Evolutionary conservation across 2,797 vertebrate species (phyloP).

Genomic region (Macropodus opercularis): DNA sequence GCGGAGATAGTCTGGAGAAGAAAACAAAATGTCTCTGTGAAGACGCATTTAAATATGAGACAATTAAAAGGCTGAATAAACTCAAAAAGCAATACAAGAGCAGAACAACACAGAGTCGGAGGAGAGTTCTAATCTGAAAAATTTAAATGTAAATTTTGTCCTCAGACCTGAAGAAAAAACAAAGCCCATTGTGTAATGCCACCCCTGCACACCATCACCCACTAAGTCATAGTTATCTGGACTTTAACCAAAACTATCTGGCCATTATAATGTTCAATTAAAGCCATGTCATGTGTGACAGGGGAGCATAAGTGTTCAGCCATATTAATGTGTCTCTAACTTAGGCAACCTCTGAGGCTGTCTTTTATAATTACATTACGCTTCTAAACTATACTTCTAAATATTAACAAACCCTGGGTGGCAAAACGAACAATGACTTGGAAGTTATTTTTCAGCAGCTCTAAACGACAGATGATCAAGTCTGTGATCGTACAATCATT

Average conservation of each 20-base stretch:
- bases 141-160: background rate
- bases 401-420: background rate
- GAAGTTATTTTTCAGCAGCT: constrained; percentile 13
- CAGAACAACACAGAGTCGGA: background rate
- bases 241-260: constrained; percentile 33
- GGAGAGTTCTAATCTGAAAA: background rate
- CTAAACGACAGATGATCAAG: constrained; percentile 20
- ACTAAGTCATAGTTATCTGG: constrained; percentile 22
- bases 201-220: constrained; percentile 12
- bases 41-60: background rate
- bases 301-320: constrained; percentile 22
- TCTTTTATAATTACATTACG: constrained; percentile 55
- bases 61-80: background rate
- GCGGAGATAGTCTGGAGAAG: constrained; percentile 93
- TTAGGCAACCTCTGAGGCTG: constrained; percentile 25
- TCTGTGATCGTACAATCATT: too few relatives aligned
- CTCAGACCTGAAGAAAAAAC: background rate
- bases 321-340: constrained; percentile 51
- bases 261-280: constrained; percentile 19
- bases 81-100: background rate
- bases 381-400: constrained; percentile 42
- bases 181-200: background rate
- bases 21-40: background rate
- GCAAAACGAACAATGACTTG: background rate
- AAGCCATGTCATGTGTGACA: constrained; percentile 38